A percentile compares a stretch with the other conserved stretches of the same genome.
Conservation (phyloP, 2,797 vertebrate species). For the Spatula versicolor region DNA sequence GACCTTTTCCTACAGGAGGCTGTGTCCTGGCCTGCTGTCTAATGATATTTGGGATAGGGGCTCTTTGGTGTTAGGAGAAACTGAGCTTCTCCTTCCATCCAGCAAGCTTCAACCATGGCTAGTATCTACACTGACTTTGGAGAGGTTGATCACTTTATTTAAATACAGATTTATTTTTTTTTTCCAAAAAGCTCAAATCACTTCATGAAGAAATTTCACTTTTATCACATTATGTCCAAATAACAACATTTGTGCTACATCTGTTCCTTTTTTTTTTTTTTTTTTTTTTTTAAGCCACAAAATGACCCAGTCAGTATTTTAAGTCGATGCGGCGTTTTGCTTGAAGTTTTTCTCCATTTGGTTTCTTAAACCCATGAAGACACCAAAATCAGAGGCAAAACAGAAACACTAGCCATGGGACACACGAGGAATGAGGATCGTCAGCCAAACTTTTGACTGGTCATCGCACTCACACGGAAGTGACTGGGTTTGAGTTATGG, state of each 20-base stretch:
- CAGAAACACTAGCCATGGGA: not conserved
- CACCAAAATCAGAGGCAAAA: not conserved
- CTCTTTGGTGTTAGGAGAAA: not conserved
- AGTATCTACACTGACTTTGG: not conserved
- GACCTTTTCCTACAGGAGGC: not conserved
- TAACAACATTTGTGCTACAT: not conserved
- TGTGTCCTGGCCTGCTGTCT: not conserved
- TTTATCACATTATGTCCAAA: not conserved
- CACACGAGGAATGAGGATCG: not conserved
- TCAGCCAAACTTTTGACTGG: not conserved
- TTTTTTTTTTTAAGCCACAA: not conserved
- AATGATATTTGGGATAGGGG: not conserved
- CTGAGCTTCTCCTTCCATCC: not conserved
- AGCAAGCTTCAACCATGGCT: not conserved
- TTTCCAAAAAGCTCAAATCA: not conserved
- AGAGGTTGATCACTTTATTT: not conserved
- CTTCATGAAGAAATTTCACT: not conserved
- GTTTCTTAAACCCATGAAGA: not conserved
- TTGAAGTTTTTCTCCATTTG: not conserved
- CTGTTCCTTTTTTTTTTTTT: not conserved
- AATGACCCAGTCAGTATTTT: fast-evolving
- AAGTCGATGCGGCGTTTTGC: not conserved
- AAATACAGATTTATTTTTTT: not conserved
- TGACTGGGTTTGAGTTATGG: fast-evolving
- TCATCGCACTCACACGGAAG: not conserved